A percentile compares a stretch with the other conserved stretches of the same genome.
These are phyloP conservation scores for Diachasmimorpha longicaudata DNA, from an alignment of 1,140 invertebrate species.

Conservation along the genomic window DNA sequence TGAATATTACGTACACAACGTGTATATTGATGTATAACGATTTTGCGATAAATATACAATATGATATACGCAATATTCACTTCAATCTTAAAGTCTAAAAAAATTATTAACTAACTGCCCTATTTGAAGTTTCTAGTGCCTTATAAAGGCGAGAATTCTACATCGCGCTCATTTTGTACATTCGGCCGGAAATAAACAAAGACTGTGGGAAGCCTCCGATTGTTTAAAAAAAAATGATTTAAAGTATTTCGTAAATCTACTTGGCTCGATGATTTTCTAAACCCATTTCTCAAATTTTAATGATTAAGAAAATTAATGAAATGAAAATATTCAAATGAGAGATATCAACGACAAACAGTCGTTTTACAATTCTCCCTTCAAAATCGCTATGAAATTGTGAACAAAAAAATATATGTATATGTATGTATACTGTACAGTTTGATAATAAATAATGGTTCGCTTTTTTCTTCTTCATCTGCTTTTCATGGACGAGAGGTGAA, in stretches of 20 bases:
- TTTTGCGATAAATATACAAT: slow-evolving; percentile 39
- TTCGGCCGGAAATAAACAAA: slow-evolving; percentile 53
- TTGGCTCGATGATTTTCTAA: background rate
- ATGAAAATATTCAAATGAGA: background rate
- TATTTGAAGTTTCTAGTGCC: slow-evolving; percentile 21
- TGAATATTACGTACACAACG: slow-evolving; percentile 47
- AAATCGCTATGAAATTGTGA: background rate
- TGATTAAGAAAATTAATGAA: background rate
- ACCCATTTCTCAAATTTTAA: background rate
- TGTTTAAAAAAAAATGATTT: background rate
- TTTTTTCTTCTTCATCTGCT: slow-evolving; percentile 24
- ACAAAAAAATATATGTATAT: slow-evolving; percentile 27
- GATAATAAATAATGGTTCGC: slow-evolving; percentile 40
- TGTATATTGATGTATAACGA: slow-evolving; percentile 39
- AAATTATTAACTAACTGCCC: background rate
- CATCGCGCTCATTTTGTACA: slow-evolving; percentile 58
- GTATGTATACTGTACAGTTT: slow-evolving; percentile 24
- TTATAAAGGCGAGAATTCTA: slow-evolving; percentile 54
- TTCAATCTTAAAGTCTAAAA: slow-evolving; percentile 23
- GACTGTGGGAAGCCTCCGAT: slow-evolving; percentile 43
- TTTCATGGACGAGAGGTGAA: slow-evolving; percentile 19
- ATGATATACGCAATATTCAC: slow-evolving; percentile 30
- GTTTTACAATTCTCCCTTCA: background rate
- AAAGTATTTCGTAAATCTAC: background rate
- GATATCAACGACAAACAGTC: background rate